Conservation (phyloP, 2,888 invertebrate species). For the Lithophane ornitopus region DNA sequence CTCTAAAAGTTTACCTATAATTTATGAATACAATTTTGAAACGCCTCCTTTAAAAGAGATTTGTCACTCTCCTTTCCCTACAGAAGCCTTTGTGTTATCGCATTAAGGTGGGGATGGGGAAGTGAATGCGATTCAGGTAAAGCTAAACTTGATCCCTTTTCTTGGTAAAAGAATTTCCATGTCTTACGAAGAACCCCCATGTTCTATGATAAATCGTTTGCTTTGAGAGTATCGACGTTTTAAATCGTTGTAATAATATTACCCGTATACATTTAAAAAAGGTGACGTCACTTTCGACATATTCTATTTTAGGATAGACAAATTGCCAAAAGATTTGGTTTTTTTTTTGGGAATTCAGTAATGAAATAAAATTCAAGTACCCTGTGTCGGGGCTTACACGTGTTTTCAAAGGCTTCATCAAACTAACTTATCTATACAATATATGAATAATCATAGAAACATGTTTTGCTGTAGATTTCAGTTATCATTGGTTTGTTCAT, state of each 20-base stretch:
- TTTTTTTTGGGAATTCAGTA: neutral
- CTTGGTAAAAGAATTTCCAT: conserved; percentile 75
- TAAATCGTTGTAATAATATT: conserved; percentile 56
- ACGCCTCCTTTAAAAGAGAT: conserved; percentile 39
- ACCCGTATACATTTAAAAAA: conserved; percentile 42
- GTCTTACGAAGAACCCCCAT: conserved; percentile 58
- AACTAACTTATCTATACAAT: neutral
- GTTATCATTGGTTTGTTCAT: neutral
- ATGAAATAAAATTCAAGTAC: neutral
- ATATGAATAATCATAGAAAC: neutral
- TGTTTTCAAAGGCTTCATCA: conserved; percentile 9
- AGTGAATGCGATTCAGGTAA: conserved; percentile 70
- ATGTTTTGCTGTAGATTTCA: neutral
- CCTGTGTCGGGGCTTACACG: neutral
- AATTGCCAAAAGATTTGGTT: conserved; percentile 3
- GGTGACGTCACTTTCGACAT: neutral
- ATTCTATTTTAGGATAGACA: conserved; percentile 1
- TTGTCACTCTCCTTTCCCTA: conserved; percentile 33
- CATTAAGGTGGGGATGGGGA: conserved; percentile 53
- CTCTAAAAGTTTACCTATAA: conserved; percentile 19
- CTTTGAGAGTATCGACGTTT: conserved; percentile 52
- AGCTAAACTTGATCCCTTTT: conserved; percentile 72
- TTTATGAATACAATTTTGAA: conserved; percentile 37
- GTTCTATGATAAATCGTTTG: conserved; percentile 63
- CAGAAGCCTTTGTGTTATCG: conserved; percentile 65